Percentiles rank a stretch among this genome's conserved stretches.
These are phyloP conservation scores for Petrophora chlorosata DNA, from an alignment of 2,888 invertebrate species.

Conservation along the genomic window DNA sequence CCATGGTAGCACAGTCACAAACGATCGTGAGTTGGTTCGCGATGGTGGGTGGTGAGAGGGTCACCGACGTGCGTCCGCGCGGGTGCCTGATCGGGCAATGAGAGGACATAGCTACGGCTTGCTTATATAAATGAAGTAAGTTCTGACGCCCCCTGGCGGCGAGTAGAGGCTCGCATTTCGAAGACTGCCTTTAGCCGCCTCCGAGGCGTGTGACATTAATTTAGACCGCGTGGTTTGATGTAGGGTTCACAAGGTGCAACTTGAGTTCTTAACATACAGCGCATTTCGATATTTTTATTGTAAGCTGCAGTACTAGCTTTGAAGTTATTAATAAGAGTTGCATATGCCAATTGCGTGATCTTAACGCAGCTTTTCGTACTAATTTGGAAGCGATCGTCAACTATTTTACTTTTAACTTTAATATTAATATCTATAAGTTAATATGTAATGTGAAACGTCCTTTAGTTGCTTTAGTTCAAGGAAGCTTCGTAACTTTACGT, in stretches of 20 bases:
- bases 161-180: slow-evolving; percentile 61
- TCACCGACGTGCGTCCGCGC: slow-evolving; percentile 62
- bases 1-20: slow-evolving; percentile 68
- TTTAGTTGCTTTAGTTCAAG: too few relatives aligned
- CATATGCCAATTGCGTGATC: background rate
- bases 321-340: too few relatives aligned
- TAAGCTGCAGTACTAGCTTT: too few relatives aligned
- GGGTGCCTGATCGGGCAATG: slow-evolving; percentile 68
- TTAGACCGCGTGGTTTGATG: slow-evolving; percentile 17
- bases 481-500: too few relatives aligned
- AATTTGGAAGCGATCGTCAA: too few relatives aligned
- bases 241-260: slow-evolving; percentile 20
- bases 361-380: slow-evolving; percentile 8
- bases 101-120: slow-evolving; percentile 54
- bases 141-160: slow-evolving; percentile 63
- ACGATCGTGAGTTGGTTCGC: slow-evolving; percentile 34
- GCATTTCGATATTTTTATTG: slow-evolving; percentile 24
- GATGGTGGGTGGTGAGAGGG: slow-evolving; percentile 19
- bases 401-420: too few relatives aligned
- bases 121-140: slow-evolving; percentile 67
- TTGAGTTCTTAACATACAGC: slow-evolving; percentile 14
- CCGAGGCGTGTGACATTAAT: slow-evolving; percentile 16
- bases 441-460: too few relatives aligned
- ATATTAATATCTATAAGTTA: background rate
- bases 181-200: slow-evolving; percentile 12